Percentiles rank a stretch among this genome's conserved stretches.
Conservation (phyloP, 2,888 invertebrate genomes). For the Venustoraphidia nigricollis region DNA sequence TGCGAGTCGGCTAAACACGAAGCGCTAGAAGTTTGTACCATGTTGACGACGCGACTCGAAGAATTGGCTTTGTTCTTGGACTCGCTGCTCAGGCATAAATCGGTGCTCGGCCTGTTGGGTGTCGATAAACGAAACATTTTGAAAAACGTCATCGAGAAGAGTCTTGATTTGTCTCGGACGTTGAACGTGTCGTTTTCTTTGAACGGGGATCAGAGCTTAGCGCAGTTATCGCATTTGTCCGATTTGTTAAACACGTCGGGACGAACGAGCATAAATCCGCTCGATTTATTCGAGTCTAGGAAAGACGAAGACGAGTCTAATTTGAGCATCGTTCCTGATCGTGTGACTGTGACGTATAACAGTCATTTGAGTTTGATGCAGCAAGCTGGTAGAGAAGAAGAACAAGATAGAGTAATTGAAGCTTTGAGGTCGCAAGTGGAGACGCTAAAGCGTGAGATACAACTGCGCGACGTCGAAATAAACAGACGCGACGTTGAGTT, state of each 20-base stretch:
- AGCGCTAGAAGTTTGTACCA: slow-evolving; percentile 27
- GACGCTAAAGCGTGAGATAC: slow-evolving; percentile 24
- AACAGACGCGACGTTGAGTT: slow-evolving; percentile 11
- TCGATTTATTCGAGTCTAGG: slow-evolving; percentile 5
- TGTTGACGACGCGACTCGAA: slow-evolving; percentile 43
- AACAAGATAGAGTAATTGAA: slow-evolving; percentile 17
- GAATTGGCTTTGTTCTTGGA: slow-evolving; percentile 50
- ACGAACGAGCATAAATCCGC: slow-evolving; percentile 15
- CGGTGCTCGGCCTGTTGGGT: slow-evolving; percentile 34
- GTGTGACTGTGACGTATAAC: slow-evolving; percentile 22
- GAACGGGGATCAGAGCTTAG: slow-evolving; percentile 31
- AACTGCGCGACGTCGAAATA: slow-evolving; percentile 23
- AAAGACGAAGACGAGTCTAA: slow-evolving; percentile 14
- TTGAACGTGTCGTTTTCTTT: slow-evolving; percentile 27
- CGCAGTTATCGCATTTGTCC: slow-evolving; percentile 31
- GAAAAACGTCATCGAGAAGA: slow-evolving; percentile 36
- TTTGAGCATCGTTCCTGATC: slow-evolving; percentile 20
- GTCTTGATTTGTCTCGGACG: slow-evolving; percentile 35
- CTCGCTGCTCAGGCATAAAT: slow-evolving; percentile 44
- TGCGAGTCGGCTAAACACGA: slow-evolving; percentile 26
- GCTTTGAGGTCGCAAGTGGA: slow-evolving; percentile 24
- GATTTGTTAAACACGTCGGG: slow-evolving; percentile 25
- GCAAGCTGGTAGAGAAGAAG: slow-evolving; percentile 12
- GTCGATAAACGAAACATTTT: slow-evolving; percentile 33
- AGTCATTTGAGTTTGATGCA: slow-evolving; percentile 18